Conservation (phyloP, 2,888 invertebrate species). For the Hybos culiciformis region DNA sequence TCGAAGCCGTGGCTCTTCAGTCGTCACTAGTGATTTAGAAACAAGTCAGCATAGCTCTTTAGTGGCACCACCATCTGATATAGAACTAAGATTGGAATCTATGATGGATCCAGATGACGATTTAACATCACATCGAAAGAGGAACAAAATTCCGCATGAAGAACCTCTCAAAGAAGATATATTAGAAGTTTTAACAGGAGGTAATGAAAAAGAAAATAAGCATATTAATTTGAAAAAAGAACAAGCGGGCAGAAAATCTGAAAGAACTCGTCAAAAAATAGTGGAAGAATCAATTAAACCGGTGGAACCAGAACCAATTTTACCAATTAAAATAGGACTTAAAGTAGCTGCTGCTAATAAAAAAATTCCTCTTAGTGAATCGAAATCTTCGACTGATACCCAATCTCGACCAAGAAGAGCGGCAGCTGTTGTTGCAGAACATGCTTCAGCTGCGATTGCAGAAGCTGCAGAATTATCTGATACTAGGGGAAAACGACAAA, state of each 20-base stretch:
- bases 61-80: slow-evolving; percentile 34
- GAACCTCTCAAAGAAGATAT: slow-evolving; percentile 30
- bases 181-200: slow-evolving; percentile 27
- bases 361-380: background rate
- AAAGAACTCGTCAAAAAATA: background rate
- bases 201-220: slow-evolving; percentile 7
- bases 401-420: background rate
- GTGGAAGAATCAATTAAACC: background rate
- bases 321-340: too few relatives aligned
- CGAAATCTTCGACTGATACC: background rate
- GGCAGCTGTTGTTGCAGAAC: background rate
- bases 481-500: background rate
- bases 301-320: too few relatives aligned
- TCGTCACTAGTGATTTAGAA: slow-evolving; percentile 34
- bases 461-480: background rate
- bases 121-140: background rate
- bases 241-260: background rate
- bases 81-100: slow-evolving; percentile 33
- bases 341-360: background rate
- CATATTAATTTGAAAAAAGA: background rate
- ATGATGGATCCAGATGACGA: slow-evolving; percentile 27
- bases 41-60: slow-evolving; percentile 35
- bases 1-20: slow-evolving; percentile 34
- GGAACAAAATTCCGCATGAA: slow-evolving; percentile 14
- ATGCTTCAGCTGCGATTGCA: background rate